Evolutionary conservation across 2,888 invertebrate genomes (phyloP).

Genomic region (Ganaspis brasiliensis): DNA sequence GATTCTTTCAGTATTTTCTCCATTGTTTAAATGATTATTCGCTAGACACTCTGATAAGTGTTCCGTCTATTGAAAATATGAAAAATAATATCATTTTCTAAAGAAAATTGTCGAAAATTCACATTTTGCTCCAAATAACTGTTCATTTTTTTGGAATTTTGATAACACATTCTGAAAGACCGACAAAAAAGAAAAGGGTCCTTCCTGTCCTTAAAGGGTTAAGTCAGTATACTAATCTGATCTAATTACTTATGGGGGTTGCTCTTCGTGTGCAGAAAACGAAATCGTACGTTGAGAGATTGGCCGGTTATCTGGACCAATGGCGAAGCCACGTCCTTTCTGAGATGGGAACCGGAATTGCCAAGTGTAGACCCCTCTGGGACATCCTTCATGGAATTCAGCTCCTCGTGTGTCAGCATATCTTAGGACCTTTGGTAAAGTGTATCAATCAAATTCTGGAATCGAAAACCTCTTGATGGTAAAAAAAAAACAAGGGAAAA

Average conservation of each 20-base stretch:
- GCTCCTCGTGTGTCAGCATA: slow-evolving; percentile 84
- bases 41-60: too few relatives aligned
- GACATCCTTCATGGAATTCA: slow-evolving; percentile 86
- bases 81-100: too few relatives aligned
- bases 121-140: too few relatives aligned
- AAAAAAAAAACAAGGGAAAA: background rate
- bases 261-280: slow-evolving; percentile 81
- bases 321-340: slow-evolving; percentile 86
- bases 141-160: too few relatives aligned
- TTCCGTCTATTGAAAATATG: too few relatives aligned
- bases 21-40: too few relatives aligned
- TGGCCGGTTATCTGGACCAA: slow-evolving; percentile 86
- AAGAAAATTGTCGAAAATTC: too few relatives aligned
- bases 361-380: slow-evolving; percentile 88
- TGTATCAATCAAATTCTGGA: background rate
- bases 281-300: slow-evolving; percentile 83
- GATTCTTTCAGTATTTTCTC: too few relatives aligned
- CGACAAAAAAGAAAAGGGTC: too few relatives aligned
- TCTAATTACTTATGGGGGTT: background rate
- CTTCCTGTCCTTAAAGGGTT: too few relatives aligned
- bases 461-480: background rate
- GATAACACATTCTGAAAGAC: too few relatives aligned
- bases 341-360: slow-evolving; percentile 85
- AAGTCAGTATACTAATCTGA: slow-evolving; percentile 9
- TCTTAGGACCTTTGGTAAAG: slow-evolving; percentile 85